Conservation (phyloP, 1,140 invertebrate species). For the Cydia splendana region DNA sequence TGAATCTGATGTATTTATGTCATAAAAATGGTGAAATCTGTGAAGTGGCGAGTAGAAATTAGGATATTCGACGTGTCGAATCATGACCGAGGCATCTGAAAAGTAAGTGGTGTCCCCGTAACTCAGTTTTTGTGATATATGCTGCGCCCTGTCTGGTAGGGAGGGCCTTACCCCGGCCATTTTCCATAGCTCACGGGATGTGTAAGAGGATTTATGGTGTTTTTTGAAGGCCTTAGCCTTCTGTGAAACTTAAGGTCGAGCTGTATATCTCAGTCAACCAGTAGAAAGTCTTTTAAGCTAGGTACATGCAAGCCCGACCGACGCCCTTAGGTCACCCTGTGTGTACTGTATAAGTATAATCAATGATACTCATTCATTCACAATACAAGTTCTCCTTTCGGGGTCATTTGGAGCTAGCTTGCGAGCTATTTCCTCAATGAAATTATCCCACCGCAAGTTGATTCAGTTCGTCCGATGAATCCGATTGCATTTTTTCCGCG, state of each 20-base stretch:
- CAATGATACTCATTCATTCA: conserved; percentile 77
- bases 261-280: conserved; percentile 34
- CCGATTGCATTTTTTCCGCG: conserved; percentile 25
- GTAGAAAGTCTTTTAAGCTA: conserved; percentile 36
- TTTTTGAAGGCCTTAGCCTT: conserved; percentile 34
- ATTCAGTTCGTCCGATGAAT: neutral
- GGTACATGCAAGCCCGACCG: conserved; percentile 57
- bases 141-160: conserved; percentile 69
- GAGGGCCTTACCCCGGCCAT: conserved; percentile 76
- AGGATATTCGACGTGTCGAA: conserved; percentile 85
- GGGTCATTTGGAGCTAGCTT: conserved; percentile 67
- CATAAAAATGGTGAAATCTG: conserved; percentile 85
- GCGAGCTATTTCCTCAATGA: conserved; percentile 61
- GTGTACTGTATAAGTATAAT: conserved; percentile 68
- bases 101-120: conserved; percentile 81
- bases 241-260: conserved; percentile 27
- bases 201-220: conserved; percentile 55
- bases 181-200: conserved; percentile 63
- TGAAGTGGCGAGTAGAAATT: conserved; percentile 84
- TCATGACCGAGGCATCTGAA: conserved; percentile 88
- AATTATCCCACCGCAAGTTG: conserved; percentile 16
- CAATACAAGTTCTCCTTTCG: conserved; percentile 69
- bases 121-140: conserved; percentile 57
- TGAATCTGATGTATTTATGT: conserved; percentile 84
- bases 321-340: conserved; percentile 70